Conservation (phyloP, 2,888 invertebrate genomes). For the Halictus quadricinctus region DNA sequence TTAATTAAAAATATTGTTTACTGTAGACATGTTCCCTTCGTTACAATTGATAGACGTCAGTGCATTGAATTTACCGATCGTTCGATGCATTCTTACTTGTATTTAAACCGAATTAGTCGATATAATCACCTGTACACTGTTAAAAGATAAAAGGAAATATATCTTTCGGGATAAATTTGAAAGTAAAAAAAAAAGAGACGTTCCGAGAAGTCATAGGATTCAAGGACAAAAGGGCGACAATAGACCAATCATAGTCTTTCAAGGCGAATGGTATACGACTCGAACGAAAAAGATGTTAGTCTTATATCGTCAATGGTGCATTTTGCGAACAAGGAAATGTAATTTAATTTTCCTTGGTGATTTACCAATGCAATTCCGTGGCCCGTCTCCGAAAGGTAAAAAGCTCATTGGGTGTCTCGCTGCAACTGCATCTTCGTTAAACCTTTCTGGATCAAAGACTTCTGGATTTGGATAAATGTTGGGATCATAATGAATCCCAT, state of each 20-base stretch:
- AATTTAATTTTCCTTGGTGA: neutral
- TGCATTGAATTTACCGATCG: too few relatives aligned
- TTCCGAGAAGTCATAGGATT: neutral
- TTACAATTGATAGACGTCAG: too few relatives aligned
- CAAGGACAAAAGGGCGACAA: neutral
- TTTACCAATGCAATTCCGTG: conserved; percentile 77
- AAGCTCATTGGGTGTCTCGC: conserved; percentile 70
- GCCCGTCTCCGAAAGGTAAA: conserved; percentile 78
- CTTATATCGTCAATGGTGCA: neutral
- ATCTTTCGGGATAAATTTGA: too few relatives aligned
- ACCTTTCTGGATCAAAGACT: conserved; percentile 74
- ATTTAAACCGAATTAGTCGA: too few relatives aligned
- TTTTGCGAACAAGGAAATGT: neutral
- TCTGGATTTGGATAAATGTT: conserved; percentile 73
- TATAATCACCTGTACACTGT: too few relatives aligned
- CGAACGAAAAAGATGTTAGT: neutral
- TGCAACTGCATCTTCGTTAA: conserved; percentile 67
- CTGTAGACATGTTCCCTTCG: neutral
- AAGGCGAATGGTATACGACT: neutral
- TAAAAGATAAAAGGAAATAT: too few relatives aligned
- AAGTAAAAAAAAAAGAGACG: neutral
- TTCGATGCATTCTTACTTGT: too few relatives aligned
- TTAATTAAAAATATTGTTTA: neutral
- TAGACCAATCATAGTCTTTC: neutral
- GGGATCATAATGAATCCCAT: conserved; percentile 70